phyloP scores from a whole-genome alignment of 2,888 invertebrate genomes.

The Callyntrura guangdongensis region DNA sequence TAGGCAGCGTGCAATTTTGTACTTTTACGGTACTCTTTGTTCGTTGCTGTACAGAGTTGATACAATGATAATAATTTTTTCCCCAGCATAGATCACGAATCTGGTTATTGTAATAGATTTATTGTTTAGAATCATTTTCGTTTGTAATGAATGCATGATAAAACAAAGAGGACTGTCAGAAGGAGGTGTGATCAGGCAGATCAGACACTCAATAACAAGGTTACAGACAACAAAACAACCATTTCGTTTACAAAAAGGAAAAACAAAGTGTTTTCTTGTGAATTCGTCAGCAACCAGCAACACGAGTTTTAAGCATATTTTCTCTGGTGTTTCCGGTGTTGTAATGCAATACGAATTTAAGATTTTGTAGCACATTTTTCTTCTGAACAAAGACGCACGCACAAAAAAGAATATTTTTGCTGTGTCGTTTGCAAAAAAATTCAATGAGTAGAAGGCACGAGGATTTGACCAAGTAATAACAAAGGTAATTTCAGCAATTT shows the following conservation, averaged over 20 bases:
- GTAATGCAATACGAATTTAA: background rate
- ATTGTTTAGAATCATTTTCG: constrained; percentile 45
- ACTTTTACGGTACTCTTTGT: constrained; percentile 13
- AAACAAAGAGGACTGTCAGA: constrained; percentile 64
- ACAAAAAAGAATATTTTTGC: too few relatives aligned
- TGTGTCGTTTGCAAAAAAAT: background rate
- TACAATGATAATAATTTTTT: constrained; percentile 5
- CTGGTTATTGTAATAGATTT: constrained; percentile 51
- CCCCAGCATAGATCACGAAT: constrained; percentile 46
- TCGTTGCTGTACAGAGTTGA: background rate
- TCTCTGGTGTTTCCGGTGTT: background rate
- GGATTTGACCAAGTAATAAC: background rate
- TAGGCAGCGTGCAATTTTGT: background rate
- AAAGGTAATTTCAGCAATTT: background rate
- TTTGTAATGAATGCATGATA: constrained; percentile 57
- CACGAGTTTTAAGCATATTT: too few relatives aligned
- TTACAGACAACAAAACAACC: constrained; percentile 14
- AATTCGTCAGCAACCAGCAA: background rate
- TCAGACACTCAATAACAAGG: constrained; percentile 38
- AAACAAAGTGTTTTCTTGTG: background rate
- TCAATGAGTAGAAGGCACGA: background rate
- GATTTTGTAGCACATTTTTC: background rate
- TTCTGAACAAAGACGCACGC: too few relatives aligned
- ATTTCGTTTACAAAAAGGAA: background rate
- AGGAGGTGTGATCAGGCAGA: constrained; percentile 66